Evolutionary conservation across 92 coral and sea anemone genomes (phyloP), one percentile per base, ranked within the genome.

Genomic region (Hydrozoanthus gracilis): DNA sequence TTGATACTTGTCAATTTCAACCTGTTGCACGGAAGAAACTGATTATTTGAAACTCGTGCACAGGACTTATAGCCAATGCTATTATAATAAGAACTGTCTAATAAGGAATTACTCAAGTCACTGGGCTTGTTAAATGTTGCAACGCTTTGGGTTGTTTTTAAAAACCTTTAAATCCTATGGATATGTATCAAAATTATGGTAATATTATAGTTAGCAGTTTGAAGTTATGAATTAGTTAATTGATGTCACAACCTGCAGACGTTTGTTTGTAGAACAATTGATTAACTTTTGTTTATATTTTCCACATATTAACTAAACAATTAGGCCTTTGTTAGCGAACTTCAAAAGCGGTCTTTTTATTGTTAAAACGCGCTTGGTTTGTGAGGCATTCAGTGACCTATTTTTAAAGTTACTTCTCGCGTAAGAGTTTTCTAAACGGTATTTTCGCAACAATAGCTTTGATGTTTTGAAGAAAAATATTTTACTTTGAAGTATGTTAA

Each of bases 261-360:
- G 46, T 80, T 80, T 80, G 72, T 64, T 65, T 80, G 46, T 74
- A 1, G 61, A 80, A 80, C 85, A 80, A 80, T 7, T 46, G 71
- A 80, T 79, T 58, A 65, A 47, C 61, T 17, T 80, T 8, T 80
- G 74, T 80, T 80, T 80, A 58, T 50, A 48, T 47, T 76, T 58
- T 10, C 16, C 47, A 18, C 17, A 52, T 8, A 80, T 67, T 80
- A 80, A 16, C 72, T 47, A 80, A 80, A 64, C 74, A 79, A 79
- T 45, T 18, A 9, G 17, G 45, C 12, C 74, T 45, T 80, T 80
- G 74, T 80, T 80, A 15, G 54, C 58, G 15, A 11, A 17, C 85
- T 10, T 16, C 12, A 44, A 46, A 6, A 47, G 18, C 20, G 58
- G 54, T 14, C 18, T 80, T 9, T 18, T 50, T 47, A 4, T 80